phyloP scores from a whole-genome alignment of 2,797 vertebrate genomes.

The Myripristis jacobus region DNA sequence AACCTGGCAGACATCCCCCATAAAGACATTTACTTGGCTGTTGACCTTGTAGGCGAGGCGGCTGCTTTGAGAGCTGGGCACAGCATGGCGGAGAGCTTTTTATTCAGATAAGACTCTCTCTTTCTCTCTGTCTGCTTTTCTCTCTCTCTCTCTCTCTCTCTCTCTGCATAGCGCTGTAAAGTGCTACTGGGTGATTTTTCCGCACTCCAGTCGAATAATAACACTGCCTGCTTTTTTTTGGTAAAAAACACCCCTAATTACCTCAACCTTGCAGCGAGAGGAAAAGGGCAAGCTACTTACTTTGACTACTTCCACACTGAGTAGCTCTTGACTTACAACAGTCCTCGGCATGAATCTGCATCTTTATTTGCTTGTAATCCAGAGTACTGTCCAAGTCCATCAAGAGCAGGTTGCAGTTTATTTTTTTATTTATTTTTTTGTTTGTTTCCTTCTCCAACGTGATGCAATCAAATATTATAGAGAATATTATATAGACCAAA shows the following conservation, averaged over 20 bases:
- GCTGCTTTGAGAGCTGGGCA: slow-evolving; percentile 52
- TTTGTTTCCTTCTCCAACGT: background rate
- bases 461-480: background rate
- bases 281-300: slow-evolving; percentile 71
- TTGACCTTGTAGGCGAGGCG: slow-evolving; percentile 66
- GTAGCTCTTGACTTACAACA: slow-evolving; percentile 59
- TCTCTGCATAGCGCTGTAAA: slow-evolving; percentile 55
- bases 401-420: background rate
- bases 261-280: slow-evolving; percentile 60
- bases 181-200: slow-evolving; percentile 66
- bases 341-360: slow-evolving; percentile 44
- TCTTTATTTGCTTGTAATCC: slow-evolving; percentile 20
- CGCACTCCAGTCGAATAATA: slow-evolving; percentile 70
- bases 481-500: no score
- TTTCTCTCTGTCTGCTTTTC: no score
- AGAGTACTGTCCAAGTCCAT: slow-evolving; percentile 7
- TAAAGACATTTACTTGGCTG: slow-evolving; percentile 70
- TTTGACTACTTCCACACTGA: slow-evolving; percentile 50
- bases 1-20: slow-evolving; percentile 39
- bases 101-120: slow-evolving; percentile 66
- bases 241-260: slow-evolving; percentile 74
- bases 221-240: slow-evolving; percentile 50
- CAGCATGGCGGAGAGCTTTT: slow-evolving; percentile 69
- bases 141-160: slow-evolving; percentile 57
- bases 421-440: background rate